Base-by-base conservation (phyloP, 2,888 invertebrate genomes). In the Hermaeophaga mercurialis region DNA sequence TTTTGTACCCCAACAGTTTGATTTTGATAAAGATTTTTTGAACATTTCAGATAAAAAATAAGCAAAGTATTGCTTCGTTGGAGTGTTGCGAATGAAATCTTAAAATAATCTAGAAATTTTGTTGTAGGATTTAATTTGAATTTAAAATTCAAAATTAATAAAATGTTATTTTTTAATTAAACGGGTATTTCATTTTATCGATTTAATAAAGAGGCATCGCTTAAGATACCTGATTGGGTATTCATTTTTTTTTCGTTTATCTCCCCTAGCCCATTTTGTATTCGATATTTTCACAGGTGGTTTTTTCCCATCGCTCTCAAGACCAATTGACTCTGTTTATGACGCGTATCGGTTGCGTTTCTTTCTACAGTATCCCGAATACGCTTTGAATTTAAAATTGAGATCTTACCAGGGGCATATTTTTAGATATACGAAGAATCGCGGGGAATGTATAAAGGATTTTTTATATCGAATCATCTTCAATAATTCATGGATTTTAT, bases 251-350 rank as follows among this genome's bases (percentile, higher is more conserved):
- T 22, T 41, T 41, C 18, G 19, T 11, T 39, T 31, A 28, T 24
- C 17, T 49, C 28, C 31, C 41, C 41, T 9, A 28, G 11, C 5
- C 28, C 48, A n/a, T 31, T 50, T 50, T 41, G 31, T 33, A 41
- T 50, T 50, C 41, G 43, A 50, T 50, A 50, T 50, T 50, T 50
- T 41, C 41, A 50, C 50, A 50, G 41, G 50, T 50, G 50, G 33
- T 41, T 41, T 33, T 24, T 50, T 50, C 50, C 41, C 50, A 50
- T 41, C 50, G 50, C 41, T 41, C 28, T 12, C 24, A 47, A 47
- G 47, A 47, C 34, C 33, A 33, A 47, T 47, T 47, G 47, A 47
- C 47, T 47, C 34, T 34, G 36, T 47, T 47, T 47, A 47, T 47
- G 19, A 26, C 47, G 43, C 33, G 33, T 24, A 34, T 34, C 19